Evolutionary conservation across 2,797 vertebrate genomes (phyloP).

Genomic region (Cottoperca gobio): DNA sequence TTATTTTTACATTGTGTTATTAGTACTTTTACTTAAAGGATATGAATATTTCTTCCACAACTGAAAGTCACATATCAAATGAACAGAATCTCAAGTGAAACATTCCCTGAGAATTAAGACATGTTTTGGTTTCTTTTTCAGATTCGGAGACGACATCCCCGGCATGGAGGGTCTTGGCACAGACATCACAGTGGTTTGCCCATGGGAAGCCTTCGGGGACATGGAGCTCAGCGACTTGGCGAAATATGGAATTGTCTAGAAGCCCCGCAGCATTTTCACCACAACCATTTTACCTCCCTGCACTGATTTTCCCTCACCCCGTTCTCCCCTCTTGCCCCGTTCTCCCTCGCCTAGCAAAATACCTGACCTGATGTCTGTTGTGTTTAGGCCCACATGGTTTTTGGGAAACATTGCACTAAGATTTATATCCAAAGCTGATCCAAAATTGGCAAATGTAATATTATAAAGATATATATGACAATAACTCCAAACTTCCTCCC

Average conservation of each 20-base stretch:
- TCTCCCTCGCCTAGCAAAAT: not conserved
- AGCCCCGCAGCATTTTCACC: not conserved
- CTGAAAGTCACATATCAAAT: not conserved
- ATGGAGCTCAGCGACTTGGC: constrained; percentile 88
- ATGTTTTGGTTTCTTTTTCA: constrained; percentile 48
- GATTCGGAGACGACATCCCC: constrained; percentile 91
- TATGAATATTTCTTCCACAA: not conserved
- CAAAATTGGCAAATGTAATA: constrained; percentile 7
- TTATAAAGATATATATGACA: not conserved
- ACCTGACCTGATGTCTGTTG: constrained; percentile 16
- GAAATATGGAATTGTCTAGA: constrained; percentile 84
- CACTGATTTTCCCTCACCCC: not conserved
- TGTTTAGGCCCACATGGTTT: not conserved
- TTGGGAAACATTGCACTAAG: constrained; percentile 15
- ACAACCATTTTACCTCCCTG: constrained; percentile 11
- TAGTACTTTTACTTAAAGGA: not conserved
- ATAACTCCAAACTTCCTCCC: not conserved
- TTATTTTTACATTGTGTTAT: not conserved
- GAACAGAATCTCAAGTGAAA: not conserved
- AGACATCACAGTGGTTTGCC: constrained; percentile 87
- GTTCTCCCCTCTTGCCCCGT: not conserved
- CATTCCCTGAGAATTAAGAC: not conserved
- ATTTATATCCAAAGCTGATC: not conserved
- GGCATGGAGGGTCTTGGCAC: constrained; percentile 90
- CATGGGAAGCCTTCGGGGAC: constrained; percentile 87